phyloP scores from a whole-genome alignment of 2,113 vertebrate species.

The Pimephales promelas region DNA sequence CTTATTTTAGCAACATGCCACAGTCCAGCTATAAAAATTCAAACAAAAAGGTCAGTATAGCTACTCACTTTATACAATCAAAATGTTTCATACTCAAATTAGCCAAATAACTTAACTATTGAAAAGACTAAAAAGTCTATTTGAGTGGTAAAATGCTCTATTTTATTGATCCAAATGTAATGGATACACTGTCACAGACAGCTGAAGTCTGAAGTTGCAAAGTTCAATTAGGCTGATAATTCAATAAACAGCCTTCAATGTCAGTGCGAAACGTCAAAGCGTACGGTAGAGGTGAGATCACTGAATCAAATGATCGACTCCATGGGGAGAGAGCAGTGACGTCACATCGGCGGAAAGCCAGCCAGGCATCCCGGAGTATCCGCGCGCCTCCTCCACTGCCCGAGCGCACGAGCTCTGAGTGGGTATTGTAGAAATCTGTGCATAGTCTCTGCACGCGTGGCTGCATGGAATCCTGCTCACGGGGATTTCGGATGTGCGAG shows the following conservation, averaged over 20 bases:
- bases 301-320: constrained; percentile 21
- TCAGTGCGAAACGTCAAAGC: constrained; percentile 9
- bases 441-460: constrained; percentile 27
- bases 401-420: constrained; percentile 33
- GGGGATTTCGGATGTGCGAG: constrained; percentile 15
- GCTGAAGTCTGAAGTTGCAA: constrained; percentile 8
- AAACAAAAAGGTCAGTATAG: not conserved
- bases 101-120: not conserved
- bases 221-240: constrained; percentile 34
- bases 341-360: constrained; percentile 58
- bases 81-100: not conserved
- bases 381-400: constrained; percentile 53
- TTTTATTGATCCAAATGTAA: constrained; percentile 8
- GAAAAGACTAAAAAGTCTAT: not conserved
- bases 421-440: not conserved
- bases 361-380: constrained; percentile 57
- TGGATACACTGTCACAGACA: constrained; percentile 21
- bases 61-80: not conserved
- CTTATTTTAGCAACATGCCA: constrained; percentile 20
- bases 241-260: constrained; percentile 17
- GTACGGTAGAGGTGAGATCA: not conserved
- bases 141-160: not conserved
- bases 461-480: constrained; percentile 25
- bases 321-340: constrained; percentile 48
- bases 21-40: constrained; percentile 1